Evolutionary conservation across 2,113 vertebrate genomes (phyloP), one percentile per base, ranked within the genome.

Genomic region (Mastomys coucha): DNA sequence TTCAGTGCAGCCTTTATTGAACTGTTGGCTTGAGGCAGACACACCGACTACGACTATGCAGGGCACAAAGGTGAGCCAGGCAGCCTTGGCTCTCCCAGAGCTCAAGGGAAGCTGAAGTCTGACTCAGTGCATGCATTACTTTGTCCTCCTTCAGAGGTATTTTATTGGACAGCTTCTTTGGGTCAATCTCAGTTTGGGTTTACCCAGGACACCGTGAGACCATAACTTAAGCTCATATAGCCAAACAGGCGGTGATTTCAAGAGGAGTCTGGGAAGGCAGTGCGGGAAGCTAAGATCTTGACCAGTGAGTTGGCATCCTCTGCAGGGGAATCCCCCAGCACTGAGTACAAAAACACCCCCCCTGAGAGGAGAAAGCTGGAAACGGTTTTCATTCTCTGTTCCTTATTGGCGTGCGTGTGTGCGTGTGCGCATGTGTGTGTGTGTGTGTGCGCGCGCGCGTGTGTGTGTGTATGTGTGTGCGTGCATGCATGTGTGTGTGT

Each of bases 1-100:
- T 96, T 95, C 77, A 87, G 16, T 67, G 36, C 89, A 91, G 67
- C 49, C 42, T 67, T 86, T 87, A 87, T 0, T 76, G 96, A 93
- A 94, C 51, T 76, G n/a, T 26, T 78, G 75, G 28, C 69, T 72
- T 80, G 76, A 94, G 81, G 93, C 31, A 86, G 85, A 92, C 39
- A 91, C 42, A 65, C 36, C 86, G 24, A 70, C 39, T 26, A 81
- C 76, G 24, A 70, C 39, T 26, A 81, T 72, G 65, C 88, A 73
- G 70, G 82, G 84, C 11, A 56, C 67, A 81, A 24, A 78, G 89
- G 67, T 42, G 49, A 77, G 65, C 49, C 22, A 75, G 73, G 91
- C 19, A 28, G 63, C 85, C 92, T 93, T 31, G 89, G 60, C 63
- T 56, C 36, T 65, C 56, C 28, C 36, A 36, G 31, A 73, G 45